Percentiles rank a stretch among this genome's conserved stretches.
Conservation (phyloP, 2,113 vertebrate genomes). For the Malurus alboscapulatus region DNA sequence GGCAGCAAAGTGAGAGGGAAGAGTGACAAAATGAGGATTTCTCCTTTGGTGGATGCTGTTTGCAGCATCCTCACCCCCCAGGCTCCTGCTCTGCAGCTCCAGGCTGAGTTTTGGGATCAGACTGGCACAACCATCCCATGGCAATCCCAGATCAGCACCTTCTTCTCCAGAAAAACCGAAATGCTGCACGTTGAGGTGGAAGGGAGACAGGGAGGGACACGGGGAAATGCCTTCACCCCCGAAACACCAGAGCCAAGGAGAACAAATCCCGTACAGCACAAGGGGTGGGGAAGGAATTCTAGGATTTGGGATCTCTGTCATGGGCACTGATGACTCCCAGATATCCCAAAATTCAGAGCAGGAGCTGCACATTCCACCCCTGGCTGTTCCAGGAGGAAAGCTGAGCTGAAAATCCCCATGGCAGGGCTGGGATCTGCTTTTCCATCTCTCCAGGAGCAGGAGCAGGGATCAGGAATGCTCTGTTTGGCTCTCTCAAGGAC, state of each 20-base stretch:
- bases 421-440: background rate
- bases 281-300: background rate
- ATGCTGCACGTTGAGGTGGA: rapidly evolving
- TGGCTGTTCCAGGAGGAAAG: background rate
- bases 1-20: background rate
- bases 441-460: background rate
- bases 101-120: background rate
- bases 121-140: rapidly evolving
- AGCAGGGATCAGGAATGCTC: background rate
- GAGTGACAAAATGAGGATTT: background rate
- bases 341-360: background rate
- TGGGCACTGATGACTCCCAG: background rate
- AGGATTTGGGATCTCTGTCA: background rate
- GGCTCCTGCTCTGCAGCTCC: background rate
- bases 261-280: background rate
- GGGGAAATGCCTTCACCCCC: background rate
- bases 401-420: background rate
- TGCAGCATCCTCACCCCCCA: background rate
- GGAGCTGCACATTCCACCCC: background rate
- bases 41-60: background rate
- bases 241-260: background rate
- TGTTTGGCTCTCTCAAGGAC: background rate
- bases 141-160: rapidly evolving
- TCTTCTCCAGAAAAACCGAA: background rate
- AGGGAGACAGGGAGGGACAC: background rate